Conservation (phyloP, 2,888 invertebrate species). For the Bombylius major region DNA sequence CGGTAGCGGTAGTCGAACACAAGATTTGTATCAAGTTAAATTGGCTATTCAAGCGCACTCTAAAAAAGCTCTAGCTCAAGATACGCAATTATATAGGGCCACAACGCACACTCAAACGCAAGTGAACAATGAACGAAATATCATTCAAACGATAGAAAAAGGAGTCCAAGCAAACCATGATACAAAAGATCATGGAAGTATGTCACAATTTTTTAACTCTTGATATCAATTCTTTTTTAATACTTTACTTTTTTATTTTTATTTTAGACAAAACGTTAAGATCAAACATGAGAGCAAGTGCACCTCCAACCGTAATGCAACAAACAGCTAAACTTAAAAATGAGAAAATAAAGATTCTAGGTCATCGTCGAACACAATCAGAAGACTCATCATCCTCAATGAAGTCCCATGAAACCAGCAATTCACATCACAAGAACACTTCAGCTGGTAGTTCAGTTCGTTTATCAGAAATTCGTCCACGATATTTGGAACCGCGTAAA, state of each 20-base stretch:
- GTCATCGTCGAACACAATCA: slow-evolving; percentile 33
- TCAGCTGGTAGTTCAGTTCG: slow-evolving; percentile 9
- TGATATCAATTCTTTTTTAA: not conserved
- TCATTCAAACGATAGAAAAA: slow-evolving; percentile 27
- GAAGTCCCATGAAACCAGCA: not conserved
- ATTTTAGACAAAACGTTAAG: slow-evolving; percentile 28
- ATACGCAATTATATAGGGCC: slow-evolving; percentile 31
- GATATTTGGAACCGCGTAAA: slow-evolving; percentile 49
- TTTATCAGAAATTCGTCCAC: slow-evolving; percentile 39
- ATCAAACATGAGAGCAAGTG: slow-evolving; percentile 30
- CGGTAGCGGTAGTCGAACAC: slow-evolving; percentile 31
- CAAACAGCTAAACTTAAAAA: not conserved
- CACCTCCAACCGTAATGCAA: slow-evolving; percentile 9
- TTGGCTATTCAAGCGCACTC: slow-evolving; percentile 37
- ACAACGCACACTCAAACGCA: slow-evolving; percentile 26
- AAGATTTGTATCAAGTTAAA: slow-evolving; percentile 36
- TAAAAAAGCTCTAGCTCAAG: slow-evolving; percentile 31
- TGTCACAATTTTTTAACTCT: not conserved
- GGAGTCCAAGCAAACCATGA: slow-evolving; percentile 32
- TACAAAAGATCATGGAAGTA: slow-evolving; percentile 18
- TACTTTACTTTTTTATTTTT: not conserved
- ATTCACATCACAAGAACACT: not conserved
- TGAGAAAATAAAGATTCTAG: slow-evolving; percentile 18
- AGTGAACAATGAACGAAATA: slow-evolving; percentile 18
- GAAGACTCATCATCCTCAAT: slow-evolving; percentile 24